Base-by-base conservation (phyloP, 1,140 invertebrate species). In the Diplogasteroides magnus region DNA sequence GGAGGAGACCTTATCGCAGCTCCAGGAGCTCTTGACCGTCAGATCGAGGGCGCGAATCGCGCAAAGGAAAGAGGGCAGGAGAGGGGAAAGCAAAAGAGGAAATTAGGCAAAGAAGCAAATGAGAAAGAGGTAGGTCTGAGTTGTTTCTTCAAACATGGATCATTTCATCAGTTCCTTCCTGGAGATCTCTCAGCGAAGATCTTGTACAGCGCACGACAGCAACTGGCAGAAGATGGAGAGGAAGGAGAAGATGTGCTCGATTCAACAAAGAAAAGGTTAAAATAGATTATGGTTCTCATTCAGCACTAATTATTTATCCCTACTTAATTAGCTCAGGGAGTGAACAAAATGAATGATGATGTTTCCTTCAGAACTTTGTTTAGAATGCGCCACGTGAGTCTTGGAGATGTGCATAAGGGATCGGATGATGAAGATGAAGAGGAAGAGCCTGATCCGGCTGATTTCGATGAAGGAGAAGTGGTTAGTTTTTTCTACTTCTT, bases 161-260 rank as follows among this genome's bases (percentile, higher is more conserved):
- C 23, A 32, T 27, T 61, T 57, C 58, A 68, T 57, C 28, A 71
- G 74, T 76, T 66, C 57, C 56, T 81, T 31, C 66, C 74, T 2
- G 64, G 72, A 31, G 66, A 75, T 2, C 27, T 79, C 2, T 80
- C 76, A 25, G 57, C 66, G 1, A 80, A 78, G 67, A 81, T 81
- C 57, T 61, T 78, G 27, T 59, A 58, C 2, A 62, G 67, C 25
- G 78, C 77, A n/a, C 61, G 65, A 2, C 69, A 77, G 48, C 78
- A 80, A 60, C 68, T 67, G 60, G 76, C 78, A n/a, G 74, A 79
- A 55, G 25, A 61, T 13, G 74, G 75, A 19, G 68, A 69, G 11
- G 70, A 79, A 57, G 64, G 71, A 28, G 64, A 55, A 26, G 29
- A 59, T 15, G 67, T 67, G 2, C 64, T 74, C 2, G 61, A 65